These are phyloP conservation scores for Colossoma macropomum DNA, from an alignment of 2,113 vertebrate genomes.

Conservation along the genomic window DNA sequence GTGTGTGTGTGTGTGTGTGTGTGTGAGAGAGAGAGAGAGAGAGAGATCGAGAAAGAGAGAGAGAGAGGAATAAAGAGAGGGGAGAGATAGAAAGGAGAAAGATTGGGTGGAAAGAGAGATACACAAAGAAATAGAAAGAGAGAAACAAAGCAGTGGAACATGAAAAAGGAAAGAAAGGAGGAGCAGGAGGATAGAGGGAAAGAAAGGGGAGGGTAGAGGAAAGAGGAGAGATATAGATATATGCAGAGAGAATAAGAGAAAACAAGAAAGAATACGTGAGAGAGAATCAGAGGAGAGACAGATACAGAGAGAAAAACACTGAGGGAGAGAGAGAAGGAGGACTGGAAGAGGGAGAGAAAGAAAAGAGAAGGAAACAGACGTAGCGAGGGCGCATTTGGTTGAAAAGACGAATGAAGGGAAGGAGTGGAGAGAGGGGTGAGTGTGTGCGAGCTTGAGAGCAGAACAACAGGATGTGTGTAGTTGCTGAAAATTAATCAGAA, in stretches of 20 bases:
- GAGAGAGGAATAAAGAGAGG: neutral
- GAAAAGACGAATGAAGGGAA: neutral
- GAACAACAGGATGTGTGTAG: slow-evolving; percentile 34
- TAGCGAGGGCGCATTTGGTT: neutral
- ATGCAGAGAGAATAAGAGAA: too few relatives aligned
- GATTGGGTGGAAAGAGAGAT: neutral
- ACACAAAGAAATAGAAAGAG: neutral
- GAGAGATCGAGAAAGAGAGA: too few relatives aligned
- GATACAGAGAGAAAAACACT: too few relatives aligned
- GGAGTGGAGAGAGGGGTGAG: neutral
- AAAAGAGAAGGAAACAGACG: neutral
- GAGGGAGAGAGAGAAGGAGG: neutral
- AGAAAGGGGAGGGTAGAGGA: too few relatives aligned
- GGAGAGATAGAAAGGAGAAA: too few relatives aligned
- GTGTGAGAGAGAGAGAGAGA: too few relatives aligned
- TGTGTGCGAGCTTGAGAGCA: neutral
- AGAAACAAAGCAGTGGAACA: neutral
- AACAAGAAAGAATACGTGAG: too few relatives aligned
- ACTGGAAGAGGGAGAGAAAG: neutral
- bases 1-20: slow-evolving; percentile 13
- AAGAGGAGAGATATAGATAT: too few relatives aligned
- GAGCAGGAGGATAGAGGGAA: too few relatives aligned
- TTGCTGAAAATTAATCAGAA: slow-evolving; percentile 46
- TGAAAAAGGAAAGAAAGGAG: neutral
- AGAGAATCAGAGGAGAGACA: too few relatives aligned